phyloP scores from a whole-genome alignment of 2,797 vertebrate species.

The Cygnus olor region DNA sequence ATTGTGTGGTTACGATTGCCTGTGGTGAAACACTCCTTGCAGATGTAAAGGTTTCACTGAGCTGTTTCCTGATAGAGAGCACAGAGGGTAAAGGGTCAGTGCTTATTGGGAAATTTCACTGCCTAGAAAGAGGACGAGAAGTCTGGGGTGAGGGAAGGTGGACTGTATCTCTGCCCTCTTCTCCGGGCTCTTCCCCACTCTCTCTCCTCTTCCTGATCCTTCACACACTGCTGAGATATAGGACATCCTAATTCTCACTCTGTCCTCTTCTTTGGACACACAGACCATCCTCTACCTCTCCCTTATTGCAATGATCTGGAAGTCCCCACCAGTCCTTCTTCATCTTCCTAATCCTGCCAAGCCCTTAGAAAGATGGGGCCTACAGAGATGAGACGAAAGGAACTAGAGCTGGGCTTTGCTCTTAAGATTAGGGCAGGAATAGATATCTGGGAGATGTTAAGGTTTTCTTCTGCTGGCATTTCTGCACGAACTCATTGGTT shows the following conservation, averaged over 20 bases:
- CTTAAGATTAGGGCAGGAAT: background rate
- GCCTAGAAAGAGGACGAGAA: background rate
- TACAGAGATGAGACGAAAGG: background rate
- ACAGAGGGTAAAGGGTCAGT: background rate
- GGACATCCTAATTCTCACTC: background rate
- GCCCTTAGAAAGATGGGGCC: fast-evolving
- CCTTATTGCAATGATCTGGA: background rate
- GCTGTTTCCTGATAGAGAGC: background rate
- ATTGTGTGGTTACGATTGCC: background rate
- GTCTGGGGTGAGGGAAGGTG: fast-evolving
- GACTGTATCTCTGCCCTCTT: background rate
- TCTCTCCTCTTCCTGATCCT: background rate
- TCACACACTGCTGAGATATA: background rate
- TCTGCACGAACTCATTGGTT: background rate
- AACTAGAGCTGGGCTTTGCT: background rate
- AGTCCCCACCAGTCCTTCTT: background rate
- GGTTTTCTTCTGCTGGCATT: background rate
- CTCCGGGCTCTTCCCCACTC: background rate
- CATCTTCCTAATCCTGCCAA: background rate
- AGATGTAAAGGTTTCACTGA: background rate
- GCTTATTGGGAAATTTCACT: background rate
- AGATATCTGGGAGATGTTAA: background rate
- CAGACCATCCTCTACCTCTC: background rate
- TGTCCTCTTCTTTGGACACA: background rate
- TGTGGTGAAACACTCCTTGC: background rate